Evolutionary conservation across 2,113 vertebrate genomes (phyloP).

Genomic region (Panthera leo): DNA sequence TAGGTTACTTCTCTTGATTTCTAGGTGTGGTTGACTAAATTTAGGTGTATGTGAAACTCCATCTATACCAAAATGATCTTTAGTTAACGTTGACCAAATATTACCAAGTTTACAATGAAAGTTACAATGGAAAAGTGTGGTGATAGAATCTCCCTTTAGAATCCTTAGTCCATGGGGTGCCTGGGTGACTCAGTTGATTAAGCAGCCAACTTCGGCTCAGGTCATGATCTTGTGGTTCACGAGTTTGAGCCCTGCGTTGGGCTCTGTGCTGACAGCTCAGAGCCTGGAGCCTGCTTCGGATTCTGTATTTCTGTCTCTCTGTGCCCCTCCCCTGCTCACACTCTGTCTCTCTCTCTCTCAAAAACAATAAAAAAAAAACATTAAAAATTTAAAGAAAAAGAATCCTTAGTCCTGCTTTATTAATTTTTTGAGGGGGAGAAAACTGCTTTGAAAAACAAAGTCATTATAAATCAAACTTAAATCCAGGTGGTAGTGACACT

Average conservation of each 20-base stretch:
- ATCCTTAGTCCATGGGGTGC: neutral
- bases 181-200: too few species aligned
- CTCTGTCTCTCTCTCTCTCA: too few species aligned
- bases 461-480: neutral
- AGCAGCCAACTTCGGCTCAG: too few species aligned
- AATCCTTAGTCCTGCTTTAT: neutral
- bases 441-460: neutral
- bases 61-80: neutral
- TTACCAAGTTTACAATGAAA: neutral
- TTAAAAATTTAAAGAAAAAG: too few species aligned
- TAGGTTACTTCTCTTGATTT: neutral
- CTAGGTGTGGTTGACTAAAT: neutral
- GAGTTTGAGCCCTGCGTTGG: too few species aligned
- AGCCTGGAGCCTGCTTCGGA: too few species aligned
- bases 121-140: neutral
- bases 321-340: too few species aligned
- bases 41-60: neutral
- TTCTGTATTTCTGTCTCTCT: too few species aligned
- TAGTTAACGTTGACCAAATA: neutral
- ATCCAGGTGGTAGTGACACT: neutral
- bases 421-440: rapidly evolving
- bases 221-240: too few species aligned
- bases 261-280: too few species aligned
- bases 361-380: too few species aligned
- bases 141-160: neutral